A percentile compares a stretch with the other conserved stretches of the same genome.
Evolutionary conservation across 1,140 invertebrate species (phyloP).

Genomic region (Neuroterus valhalla): DNA sequence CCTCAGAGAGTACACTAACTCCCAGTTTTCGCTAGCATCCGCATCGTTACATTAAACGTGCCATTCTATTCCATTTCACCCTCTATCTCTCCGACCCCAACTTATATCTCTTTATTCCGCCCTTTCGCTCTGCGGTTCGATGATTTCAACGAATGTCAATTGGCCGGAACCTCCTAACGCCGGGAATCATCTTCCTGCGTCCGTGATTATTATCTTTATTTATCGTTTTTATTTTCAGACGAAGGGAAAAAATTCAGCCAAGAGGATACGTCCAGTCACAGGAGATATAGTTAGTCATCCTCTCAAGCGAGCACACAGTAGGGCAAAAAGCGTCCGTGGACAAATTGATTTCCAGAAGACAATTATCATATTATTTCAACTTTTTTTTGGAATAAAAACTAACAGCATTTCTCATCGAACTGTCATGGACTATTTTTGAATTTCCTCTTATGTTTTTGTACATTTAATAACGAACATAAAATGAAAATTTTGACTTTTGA

Average conservation of each 20-base stretch:
- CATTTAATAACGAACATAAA: background rate
- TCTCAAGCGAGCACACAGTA: too few relatives aligned
- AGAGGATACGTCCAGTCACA: background rate
- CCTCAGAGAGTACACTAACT: slow-evolving; percentile 38
- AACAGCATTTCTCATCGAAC: too few relatives aligned
- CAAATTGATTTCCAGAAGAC: too few relatives aligned
- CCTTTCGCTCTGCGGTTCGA: slow-evolving; percentile 29
- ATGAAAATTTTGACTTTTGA: background rate
- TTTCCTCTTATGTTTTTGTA: too few relatives aligned
- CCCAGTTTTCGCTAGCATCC: slow-evolving; percentile 34
- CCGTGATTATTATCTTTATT: background rate
- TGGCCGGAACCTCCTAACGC: background rate
- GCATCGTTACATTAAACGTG: slow-evolving; percentile 49
- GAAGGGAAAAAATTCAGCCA: slow-evolving; percentile 3
- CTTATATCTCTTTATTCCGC: slow-evolving; percentile 30
- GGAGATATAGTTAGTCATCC: too few relatives aligned
- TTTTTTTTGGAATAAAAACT: too few relatives aligned
- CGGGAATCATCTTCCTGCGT: background rate
- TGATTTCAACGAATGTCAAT: slow-evolving; percentile 28
- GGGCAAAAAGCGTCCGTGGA: too few relatives aligned
- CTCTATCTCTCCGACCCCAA: slow-evolving; percentile 20
- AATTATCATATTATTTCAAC: too few relatives aligned
- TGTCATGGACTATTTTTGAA: too few relatives aligned
- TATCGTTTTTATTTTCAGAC: too few relatives aligned
- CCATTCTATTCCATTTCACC: slow-evolving; percentile 52